Percentiles rank a stretch among this genome's conserved stretches.
phyloP scores from a whole-genome alignment of 2,797 vertebrate genomes.

The Bryconaethiops microstoma region DNA sequence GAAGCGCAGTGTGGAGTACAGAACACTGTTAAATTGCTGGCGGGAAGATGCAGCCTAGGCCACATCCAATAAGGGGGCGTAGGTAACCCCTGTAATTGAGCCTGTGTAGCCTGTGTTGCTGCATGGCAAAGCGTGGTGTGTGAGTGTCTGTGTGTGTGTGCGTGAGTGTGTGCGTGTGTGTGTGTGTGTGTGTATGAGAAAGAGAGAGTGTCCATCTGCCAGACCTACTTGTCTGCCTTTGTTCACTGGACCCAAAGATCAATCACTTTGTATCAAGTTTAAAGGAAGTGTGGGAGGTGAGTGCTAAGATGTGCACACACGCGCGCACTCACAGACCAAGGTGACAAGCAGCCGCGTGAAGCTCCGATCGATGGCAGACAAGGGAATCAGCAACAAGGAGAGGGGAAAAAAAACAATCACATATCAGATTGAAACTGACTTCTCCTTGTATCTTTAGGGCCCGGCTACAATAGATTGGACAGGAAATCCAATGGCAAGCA shows the following conservation, averaged over 20 bases:
- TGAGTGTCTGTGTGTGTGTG: not conserved
- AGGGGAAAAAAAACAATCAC: slow-evolving; percentile 82
- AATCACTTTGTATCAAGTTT: slow-evolving; percentile 70
- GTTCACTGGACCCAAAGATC: slow-evolving; percentile 63
- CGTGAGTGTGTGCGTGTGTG: not conserved
- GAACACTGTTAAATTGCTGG: slow-evolving; percentile 54
- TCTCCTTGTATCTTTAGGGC: slow-evolving; percentile 89
- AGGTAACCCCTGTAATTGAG: slow-evolving; percentile 62
- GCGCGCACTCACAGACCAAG: slow-evolving; percentile 65
- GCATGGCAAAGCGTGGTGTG: slow-evolving; percentile 31
- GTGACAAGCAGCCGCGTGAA: slow-evolving; percentile 72
- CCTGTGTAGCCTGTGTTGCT: slow-evolving; percentile 44
- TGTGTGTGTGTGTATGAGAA: slow-evolving; percentile 10
- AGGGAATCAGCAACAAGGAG: slow-evolving; percentile 77
- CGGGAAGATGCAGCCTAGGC: slow-evolving; percentile 47
- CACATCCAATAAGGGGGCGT: slow-evolving; percentile 46
- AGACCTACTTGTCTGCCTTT: slow-evolving; percentile 61
- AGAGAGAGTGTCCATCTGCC: slow-evolving; percentile 43
- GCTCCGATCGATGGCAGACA: slow-evolving; percentile 77
- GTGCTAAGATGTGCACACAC: slow-evolving; percentile 42
- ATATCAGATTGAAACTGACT: slow-evolving; percentile 91
- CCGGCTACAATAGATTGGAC: slow-evolving; percentile 88
- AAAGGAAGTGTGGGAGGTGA: slow-evolving; percentile 62
- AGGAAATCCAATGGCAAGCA: slow-evolving; percentile 87
- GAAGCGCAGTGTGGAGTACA: slow-evolving; percentile 21